Conservation (phyloP, 2,113 vertebrate species). For the Hypanus sabinus region DNA sequence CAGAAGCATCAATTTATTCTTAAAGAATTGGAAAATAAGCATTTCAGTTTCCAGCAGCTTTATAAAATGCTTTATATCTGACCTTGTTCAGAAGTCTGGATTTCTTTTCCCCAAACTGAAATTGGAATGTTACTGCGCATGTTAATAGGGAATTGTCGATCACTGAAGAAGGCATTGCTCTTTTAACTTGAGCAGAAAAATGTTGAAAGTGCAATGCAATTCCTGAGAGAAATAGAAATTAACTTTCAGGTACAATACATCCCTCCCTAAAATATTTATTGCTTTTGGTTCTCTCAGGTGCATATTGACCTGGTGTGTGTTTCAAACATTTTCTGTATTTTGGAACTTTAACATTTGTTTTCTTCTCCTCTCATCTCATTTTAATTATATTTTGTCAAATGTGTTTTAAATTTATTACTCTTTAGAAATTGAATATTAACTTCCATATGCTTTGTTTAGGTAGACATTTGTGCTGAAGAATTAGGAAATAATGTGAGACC, state of each 20-base stretch:
- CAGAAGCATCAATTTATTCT: background rate
- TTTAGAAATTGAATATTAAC: background rate
- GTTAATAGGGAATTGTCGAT: background rate
- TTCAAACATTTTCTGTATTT: background rate
- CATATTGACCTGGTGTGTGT: background rate
- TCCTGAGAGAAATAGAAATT: background rate
- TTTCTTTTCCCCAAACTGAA: background rate
- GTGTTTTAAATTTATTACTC: background rate
- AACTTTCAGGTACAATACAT: background rate
- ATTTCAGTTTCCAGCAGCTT: background rate
- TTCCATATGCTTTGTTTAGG: slow-evolving; percentile 50
- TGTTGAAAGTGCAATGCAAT: background rate
- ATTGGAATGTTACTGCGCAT: background rate
- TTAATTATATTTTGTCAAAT: background rate
- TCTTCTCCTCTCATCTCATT: background rate
- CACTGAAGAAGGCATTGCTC: background rate
- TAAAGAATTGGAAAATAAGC: background rate
- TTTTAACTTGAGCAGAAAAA: background rate
- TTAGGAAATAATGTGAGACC: slow-evolving; percentile 89
- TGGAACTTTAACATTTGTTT: background rate
- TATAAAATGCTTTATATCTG: background rate
- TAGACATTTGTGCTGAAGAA: slow-evolving; percentile 92
- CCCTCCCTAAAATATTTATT: background rate
- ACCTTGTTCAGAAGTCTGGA: too few species aligned
- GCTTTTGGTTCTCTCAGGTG: background rate